Evolutionary conservation across 2,113 vertebrate species (phyloP).

Genomic region (Mirza zaza): DNA sequence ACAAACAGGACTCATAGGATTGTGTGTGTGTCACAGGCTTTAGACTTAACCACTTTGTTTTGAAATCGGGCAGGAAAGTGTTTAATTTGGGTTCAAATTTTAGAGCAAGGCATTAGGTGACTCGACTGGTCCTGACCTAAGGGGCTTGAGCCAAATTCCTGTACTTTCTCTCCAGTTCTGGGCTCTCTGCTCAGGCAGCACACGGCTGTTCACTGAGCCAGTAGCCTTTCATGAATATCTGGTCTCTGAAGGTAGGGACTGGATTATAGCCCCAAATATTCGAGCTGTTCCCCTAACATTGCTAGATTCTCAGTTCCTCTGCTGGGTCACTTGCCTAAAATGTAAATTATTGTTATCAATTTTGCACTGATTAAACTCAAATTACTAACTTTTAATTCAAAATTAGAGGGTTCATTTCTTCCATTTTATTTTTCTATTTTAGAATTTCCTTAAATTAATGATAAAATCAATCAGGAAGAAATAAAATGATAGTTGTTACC

Average conservation of each 20-base stretch:
- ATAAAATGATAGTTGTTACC: fast-evolving
- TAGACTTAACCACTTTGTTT: not conserved
- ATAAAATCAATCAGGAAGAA: not conserved
- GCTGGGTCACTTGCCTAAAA: not conserved
- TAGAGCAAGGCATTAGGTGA: not conserved
- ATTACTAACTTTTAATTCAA: not conserved
- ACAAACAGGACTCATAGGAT: not conserved
- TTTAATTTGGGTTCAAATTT: not conserved
- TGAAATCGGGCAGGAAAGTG: not conserved
- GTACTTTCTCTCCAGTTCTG: not conserved
- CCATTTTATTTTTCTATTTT: not conserved
- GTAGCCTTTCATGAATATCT: too few species aligned
- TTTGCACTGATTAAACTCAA: not conserved
- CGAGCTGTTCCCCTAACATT: fast-evolving
- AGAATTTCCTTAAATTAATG: not conserved
- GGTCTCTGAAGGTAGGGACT: too few species aligned
- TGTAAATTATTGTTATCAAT: not conserved
- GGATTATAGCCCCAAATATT: not conserved
- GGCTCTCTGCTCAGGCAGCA: not conserved
- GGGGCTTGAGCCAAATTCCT: not conserved
- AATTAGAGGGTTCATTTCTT: not conserved
- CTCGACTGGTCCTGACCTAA: not conserved
- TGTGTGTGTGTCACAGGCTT: not conserved
- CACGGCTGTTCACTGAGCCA: not conserved
- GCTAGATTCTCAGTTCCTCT: not conserved